These are phyloP conservation scores for Pseudochaenichthys georgianus DNA, from an alignment of 2,797 vertebrate species.

Conservation along the genomic window DNA sequence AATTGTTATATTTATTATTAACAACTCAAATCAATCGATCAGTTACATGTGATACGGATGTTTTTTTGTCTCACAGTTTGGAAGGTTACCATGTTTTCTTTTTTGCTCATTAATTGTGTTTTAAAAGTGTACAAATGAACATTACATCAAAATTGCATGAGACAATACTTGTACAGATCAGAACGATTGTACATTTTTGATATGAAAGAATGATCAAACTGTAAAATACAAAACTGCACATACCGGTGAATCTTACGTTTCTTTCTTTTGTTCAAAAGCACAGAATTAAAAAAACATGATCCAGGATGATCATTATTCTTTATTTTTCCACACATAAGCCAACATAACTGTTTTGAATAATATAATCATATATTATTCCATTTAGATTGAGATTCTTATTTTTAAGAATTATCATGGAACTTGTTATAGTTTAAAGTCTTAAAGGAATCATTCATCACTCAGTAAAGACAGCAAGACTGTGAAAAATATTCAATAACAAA, in stretches of 20 bases:
- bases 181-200: not conserved
- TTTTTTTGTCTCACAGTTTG: not conserved
- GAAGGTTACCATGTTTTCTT: not conserved
- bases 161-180: not conserved
- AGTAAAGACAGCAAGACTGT: slow-evolving; percentile 79
- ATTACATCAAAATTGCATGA: not conserved
- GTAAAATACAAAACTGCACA: not conserved
- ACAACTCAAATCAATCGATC: not conserved
- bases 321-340: slow-evolving; percentile 79
- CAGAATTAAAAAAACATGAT: not conserved
- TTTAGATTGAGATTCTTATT: slow-evolving; percentile 64
- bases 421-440: slow-evolving; percentile 74
- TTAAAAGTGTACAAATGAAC: slow-evolving; percentile 6
- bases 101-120: not conserved
- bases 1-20: not conserved
- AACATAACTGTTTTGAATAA: slow-evolving; percentile 78
- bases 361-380: slow-evolving; percentile 69
- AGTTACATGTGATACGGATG: not conserved
- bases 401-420: slow-evolving; percentile 39
- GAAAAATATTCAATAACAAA: slow-evolving; percentile 77
- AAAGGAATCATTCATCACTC: slow-evolving; percentile 75
- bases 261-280: not conserved
- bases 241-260: not conserved
- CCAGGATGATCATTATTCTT: slow-evolving; percentile 65
- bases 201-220: not conserved